Evolutionary conservation across 2,797 vertebrate species (phyloP).

Genomic region (Platalea minor): DNA sequence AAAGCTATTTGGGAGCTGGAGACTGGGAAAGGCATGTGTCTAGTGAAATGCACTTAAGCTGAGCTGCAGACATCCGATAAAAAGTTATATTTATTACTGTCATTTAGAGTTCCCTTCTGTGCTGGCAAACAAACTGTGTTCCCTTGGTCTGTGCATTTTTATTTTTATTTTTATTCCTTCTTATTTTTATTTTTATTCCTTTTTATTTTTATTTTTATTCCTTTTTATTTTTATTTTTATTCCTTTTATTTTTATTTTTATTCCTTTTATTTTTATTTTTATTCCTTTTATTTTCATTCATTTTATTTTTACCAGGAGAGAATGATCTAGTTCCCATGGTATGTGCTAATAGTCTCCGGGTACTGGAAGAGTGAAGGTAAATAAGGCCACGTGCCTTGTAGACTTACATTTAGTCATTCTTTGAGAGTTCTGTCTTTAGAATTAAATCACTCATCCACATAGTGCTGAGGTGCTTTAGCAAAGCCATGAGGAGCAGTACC

Average conservation of each 20-base stretch:
- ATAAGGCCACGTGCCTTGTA: not conserved
- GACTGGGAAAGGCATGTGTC: not conserved
- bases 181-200: not conserved
- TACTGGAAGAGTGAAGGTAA: not conserved
- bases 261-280: not conserved
- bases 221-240: not conserved
- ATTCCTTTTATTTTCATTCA: not conserved
- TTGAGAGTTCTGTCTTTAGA: not conserved
- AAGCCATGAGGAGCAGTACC: not conserved
- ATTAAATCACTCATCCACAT: not conserved
- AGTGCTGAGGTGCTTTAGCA: not conserved
- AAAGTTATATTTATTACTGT: conserved; percentile 4
- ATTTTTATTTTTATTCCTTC: not conserved
- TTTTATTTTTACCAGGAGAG: not conserved
- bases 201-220: not conserved
- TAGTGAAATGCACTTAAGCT: not conserved
- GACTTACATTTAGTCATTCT: not conserved
- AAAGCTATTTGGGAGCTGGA: not conserved
- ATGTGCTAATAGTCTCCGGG: not conserved
- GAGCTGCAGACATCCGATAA: not conserved
- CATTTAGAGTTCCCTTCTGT: not conserved
- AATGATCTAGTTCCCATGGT: not conserved
- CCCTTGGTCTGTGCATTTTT: not conserved
- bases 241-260: not conserved
- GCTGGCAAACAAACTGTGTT: not conserved